Percentiles rank a stretch among this genome's conserved stretches.
phyloP scores from a whole-genome alignment of 2,888 invertebrate species.

The Stenodera caucasica region DNA sequence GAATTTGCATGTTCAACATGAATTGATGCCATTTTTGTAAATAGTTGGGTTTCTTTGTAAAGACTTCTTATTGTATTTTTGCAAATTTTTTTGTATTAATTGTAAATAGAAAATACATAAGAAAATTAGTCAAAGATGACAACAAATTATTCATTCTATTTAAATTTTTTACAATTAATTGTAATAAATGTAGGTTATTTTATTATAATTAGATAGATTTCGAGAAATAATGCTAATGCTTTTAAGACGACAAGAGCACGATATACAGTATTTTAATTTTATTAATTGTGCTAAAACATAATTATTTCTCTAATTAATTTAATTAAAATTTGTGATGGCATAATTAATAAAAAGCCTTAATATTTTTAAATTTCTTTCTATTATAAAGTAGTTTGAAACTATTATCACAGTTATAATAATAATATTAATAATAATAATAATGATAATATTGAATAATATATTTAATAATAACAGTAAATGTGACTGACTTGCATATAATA shows the following conservation, averaged over 20 bases:
- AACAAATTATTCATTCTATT: conserved; percentile 5
- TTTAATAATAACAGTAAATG: conserved; percentile 5
- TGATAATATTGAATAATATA: no score
- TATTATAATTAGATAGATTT: not conserved
- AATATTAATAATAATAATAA: not conserved
- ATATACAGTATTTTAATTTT: conserved; percentile 3
- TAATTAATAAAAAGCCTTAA: conserved; percentile 7
- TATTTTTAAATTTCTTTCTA: not conserved
- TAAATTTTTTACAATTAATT: conserved; percentile 6
- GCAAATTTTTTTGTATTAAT: conserved; percentile 5
- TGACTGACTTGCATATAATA: not conserved
- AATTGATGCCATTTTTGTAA: not conserved
- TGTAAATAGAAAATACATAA: not conserved
- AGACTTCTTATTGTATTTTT: not conserved
- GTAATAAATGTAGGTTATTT: not conserved
- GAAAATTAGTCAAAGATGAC: not conserved
- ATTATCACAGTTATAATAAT: not conserved
- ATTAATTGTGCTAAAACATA: not conserved
- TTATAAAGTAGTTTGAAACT: not conserved
- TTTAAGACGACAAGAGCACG: not conserved
- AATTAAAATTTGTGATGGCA: not conserved
- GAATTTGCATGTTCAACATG: no score
- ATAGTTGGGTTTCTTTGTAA: not conserved
- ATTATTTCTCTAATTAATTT: not conserved
- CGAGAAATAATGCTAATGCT: not conserved